These are phyloP conservation scores for Drosophila burlai DNA, from an alignment of 1,140 invertebrate genomes.

Conservation along the genomic window DNA sequence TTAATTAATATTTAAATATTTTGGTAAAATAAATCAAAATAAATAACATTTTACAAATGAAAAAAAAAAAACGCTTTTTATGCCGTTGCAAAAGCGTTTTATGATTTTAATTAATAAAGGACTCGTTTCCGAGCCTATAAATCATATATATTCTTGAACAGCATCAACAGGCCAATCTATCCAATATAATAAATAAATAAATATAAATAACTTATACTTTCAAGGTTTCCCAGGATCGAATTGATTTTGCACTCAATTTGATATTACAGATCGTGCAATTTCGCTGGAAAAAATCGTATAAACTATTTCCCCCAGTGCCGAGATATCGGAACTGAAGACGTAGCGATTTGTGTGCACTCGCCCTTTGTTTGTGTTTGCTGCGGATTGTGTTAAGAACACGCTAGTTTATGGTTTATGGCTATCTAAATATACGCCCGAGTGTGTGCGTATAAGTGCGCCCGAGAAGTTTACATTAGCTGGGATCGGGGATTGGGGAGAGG, in stretches of 20 bases:
- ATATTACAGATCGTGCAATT: not conserved
- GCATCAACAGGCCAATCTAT: not conserved
- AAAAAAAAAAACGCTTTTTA: too few species aligned
- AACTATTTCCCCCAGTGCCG: constrained; percentile 18
- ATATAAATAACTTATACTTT: not conserved
- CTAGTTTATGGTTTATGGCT: constrained; percentile 67
- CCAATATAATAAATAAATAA: not conserved
- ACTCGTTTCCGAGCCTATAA: not conserved
- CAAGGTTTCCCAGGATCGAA: not conserved
- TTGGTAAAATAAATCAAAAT: not conserved
- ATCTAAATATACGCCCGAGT: constrained; percentile 53
- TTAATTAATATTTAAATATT: too few species aligned
- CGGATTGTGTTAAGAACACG: constrained; percentile 59
- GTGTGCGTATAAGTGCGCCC: constrained; percentile 29
- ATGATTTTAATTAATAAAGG: not conserved
- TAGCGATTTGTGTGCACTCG: constrained; percentile 38
- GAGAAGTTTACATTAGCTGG: constrained; percentile 41
- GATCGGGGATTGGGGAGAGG: not conserved
- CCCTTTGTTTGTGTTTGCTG: constrained; percentile 53
- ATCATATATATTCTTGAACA: too few species aligned
- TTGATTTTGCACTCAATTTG: not conserved
- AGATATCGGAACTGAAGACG: constrained; percentile 39
- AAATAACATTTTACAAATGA: not conserved
- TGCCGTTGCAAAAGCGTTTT: too few species aligned
- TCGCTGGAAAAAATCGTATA: not conserved